These are phyloP conservation scores for Drosophila ezoana DNA, from an alignment of 2,888 invertebrate species.

Conservation along the genomic window DNA sequence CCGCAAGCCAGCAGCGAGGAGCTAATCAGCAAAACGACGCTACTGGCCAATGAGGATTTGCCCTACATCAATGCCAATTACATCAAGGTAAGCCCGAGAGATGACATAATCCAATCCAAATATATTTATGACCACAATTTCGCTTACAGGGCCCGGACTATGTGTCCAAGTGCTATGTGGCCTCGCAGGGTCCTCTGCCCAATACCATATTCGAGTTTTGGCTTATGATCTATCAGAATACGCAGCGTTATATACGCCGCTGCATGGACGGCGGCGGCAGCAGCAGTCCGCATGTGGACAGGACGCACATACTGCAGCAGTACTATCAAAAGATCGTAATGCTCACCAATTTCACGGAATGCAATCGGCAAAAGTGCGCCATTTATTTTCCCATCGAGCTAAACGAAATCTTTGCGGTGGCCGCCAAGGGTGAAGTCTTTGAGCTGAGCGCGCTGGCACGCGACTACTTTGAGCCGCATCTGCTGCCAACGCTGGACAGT, in stretches of 20 bases:
- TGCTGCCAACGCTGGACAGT: conserved; percentile 41
- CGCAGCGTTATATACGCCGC: conserved; percentile 78
- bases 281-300: conserved; percentile 74
- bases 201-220: conserved; percentile 96
- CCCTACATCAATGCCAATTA: conserved; percentile 97
- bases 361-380: conserved; percentile 94
- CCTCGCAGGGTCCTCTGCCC: conserved; percentile 95
- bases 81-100: conserved; percentile 88
- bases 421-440: conserved; percentile 76
- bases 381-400: conserved; percentile 91
- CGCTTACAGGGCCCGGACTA: conserved; percentile 93
- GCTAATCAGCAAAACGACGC: conserved; percentile 69
- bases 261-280: conserved; percentile 69
- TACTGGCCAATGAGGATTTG: conserved; percentile 86
- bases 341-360: conserved; percentile 95
- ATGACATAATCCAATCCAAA: no score
- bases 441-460: conserved; percentile 52
- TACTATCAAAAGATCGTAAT: conserved; percentile 90
- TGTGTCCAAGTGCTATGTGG: conserved; percentile 93
- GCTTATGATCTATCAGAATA: conserved; percentile 91
- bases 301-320: conserved; percentile 83
- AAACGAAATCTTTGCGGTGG: conserved; percentile 85
- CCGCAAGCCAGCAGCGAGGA: conserved; percentile 26
- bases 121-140: not conserved
- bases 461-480: conserved; percentile 61